Evolutionary conservation across 2,888 invertebrate species (phyloP).

Genomic region (Tinea pellionella): DNA sequence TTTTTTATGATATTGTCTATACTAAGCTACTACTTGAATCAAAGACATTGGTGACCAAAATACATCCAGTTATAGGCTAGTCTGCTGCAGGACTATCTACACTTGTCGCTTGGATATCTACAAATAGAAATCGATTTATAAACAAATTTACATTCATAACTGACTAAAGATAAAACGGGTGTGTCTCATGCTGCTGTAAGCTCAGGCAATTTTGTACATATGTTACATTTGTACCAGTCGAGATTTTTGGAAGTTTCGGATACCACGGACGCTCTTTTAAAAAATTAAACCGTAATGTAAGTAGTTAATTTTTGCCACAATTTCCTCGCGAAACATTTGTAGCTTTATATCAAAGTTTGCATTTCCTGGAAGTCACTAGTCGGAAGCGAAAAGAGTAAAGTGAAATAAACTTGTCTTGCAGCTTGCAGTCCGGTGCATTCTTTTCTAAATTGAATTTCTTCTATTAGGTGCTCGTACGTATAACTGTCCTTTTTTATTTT

Average conservation of each 20-base stretch:
- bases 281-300: background rate
- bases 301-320: background rate
- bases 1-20: background rate
- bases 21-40: background rate
- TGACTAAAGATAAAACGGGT: no score
- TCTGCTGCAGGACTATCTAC: no score
- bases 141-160: no score
- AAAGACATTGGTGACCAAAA: no score
- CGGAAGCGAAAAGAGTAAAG: constrained; percentile 6
- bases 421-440: constrained; percentile 2
- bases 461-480: background rate
- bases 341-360: constrained; percentile 9
- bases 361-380: constrained; percentile 7
- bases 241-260: no score
- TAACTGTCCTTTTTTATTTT: background rate
- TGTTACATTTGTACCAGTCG: no score
- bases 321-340: background rate
- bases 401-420: constrained; percentile 8
- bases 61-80: no score
- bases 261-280: no score
- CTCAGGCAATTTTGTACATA: no score
- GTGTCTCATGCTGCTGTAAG: no score
- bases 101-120: no score
- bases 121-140: no score
- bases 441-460: constrained; percentile 2